Evolutionary conservation across 2,113 vertebrate genomes (phyloP).

Genomic region (Merops nubicus): DNA sequence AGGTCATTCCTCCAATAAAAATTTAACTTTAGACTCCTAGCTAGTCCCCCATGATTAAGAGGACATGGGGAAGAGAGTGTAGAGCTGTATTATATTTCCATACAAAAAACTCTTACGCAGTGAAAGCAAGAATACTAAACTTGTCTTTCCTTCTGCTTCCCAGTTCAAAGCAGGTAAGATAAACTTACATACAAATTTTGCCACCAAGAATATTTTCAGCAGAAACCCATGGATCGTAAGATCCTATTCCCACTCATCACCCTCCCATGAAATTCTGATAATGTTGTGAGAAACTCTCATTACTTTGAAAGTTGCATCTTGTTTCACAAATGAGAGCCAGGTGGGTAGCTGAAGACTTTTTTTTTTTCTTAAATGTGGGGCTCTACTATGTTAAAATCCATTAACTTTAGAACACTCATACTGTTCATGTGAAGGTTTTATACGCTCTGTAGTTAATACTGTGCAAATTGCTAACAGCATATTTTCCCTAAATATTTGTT

Average conservation of each 20-base stretch:
- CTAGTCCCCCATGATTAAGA: fast-evolving
- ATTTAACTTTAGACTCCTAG: background rate
- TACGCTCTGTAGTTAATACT: background rate
- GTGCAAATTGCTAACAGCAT: background rate
- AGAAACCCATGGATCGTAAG: background rate
- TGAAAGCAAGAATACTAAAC: background rate
- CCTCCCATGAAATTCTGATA: background rate
- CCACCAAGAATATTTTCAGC: background rate
- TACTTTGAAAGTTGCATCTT: background rate
- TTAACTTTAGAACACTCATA: background rate
- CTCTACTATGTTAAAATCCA: background rate
- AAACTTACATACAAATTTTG: background rate
- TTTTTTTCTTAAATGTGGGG: background rate
- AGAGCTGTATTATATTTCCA: background rate
- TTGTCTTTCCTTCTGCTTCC: too few relatives aligned
- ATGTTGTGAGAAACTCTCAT: background rate
- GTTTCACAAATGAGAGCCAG: background rate
- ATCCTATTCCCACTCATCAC: too few relatives aligned
- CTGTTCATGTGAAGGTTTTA: background rate
- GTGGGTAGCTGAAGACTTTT: background rate
- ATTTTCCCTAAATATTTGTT: background rate
- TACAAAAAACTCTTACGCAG: background rate
- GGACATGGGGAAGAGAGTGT: background rate
- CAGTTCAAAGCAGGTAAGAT: background rate
- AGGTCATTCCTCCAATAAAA: background rate